Conservation (phyloP, 2,888 invertebrate genomes). For the Drosophila neoperkinsi region DNA sequence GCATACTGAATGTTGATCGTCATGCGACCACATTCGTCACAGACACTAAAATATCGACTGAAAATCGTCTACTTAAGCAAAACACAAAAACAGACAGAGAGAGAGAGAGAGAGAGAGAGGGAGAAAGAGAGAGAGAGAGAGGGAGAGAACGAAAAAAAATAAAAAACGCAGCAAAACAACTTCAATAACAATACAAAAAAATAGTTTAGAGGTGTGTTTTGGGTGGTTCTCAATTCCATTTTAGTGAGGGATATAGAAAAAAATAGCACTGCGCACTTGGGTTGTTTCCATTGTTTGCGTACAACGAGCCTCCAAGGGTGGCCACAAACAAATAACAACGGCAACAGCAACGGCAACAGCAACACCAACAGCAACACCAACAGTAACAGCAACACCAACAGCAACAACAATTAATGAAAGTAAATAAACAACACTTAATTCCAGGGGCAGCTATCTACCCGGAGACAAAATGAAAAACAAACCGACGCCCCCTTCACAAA, state of each 20-base stretch:
- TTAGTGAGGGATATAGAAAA: not conserved
- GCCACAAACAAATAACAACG: slow-evolving; percentile 18
- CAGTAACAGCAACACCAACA: not conserved
- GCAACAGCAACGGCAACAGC: not conserved
- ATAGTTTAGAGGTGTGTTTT: slow-evolving; percentile 9
- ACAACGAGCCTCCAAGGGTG: slow-evolving; percentile 52
- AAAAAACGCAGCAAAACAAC: slow-evolving; percentile 5
- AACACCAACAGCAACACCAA: not conserved
- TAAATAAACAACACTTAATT: slow-evolving; percentile 34
- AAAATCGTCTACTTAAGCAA: slow-evolving; percentile 54
- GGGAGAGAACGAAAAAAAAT: not conserved
- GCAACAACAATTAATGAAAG: not conserved
- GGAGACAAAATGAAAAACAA: slow-evolving; percentile 15
- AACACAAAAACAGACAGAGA: not conserved
- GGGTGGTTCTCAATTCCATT: not conserved
- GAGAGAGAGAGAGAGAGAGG: no score
- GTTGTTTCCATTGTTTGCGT: slow-evolving; percentile 49
- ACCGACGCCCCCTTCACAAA: slow-evolving; percentile 36
- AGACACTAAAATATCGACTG: slow-evolving; percentile 42
- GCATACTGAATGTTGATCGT: slow-evolving; percentile 23
- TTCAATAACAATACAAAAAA: slow-evolving; percentile 3
- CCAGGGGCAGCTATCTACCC: slow-evolving; percentile 52
- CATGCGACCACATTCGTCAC: slow-evolving; percentile 41
- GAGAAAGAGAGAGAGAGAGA: no score
- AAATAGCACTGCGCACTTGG: slow-evolving; percentile 47